A percentile compares a stretch with the other conserved stretches of the same genome.
Evolutionary conservation across 1,140 invertebrate genomes (phyloP).

Genomic region (Scaptomyza hsui): DNA sequence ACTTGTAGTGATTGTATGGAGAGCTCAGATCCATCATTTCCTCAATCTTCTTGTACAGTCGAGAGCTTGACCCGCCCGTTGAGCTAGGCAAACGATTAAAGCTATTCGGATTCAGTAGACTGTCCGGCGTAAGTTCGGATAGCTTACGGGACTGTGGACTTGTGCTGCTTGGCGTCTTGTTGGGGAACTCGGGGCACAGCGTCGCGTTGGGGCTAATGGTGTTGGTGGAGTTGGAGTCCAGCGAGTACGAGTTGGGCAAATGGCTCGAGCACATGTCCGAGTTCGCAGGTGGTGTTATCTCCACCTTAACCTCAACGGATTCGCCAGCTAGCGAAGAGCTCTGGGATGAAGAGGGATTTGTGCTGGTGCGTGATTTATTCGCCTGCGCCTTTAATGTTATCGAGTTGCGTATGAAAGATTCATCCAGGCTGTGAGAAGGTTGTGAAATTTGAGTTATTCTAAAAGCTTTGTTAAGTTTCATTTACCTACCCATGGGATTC

Average conservation of each 20-base stretch:
- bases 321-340: conserved; percentile 82
- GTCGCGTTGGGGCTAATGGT: conserved; percentile 79
- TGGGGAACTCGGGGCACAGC: conserved; percentile 74
- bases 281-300: conserved; percentile 80
- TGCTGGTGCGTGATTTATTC: conserved; percentile 79
- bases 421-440: conserved; percentile 85
- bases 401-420: conserved; percentile 84
- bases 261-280: conserved; percentile 62
- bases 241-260: conserved; percentile 78
- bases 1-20: conserved; percentile 89
- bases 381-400: conserved; percentile 76
- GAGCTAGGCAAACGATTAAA: conserved; percentile 81
- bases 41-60: conserved; percentile 82
- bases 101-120: conserved; percentile 75
- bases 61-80: conserved; percentile 71
- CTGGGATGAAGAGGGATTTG: conserved; percentile 82
- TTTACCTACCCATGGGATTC: conserved; percentile 80
- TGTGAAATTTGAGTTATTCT: background rate
- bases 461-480: background rate
- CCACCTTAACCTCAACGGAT: conserved; percentile 82
- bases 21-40: conserved; percentile 88
- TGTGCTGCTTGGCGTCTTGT: conserved; percentile 65
- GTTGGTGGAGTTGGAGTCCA: conserved; percentile 81
- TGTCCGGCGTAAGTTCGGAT: conserved; percentile 75
- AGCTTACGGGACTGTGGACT: conserved; percentile 77